Evolutionary conservation across 2,797 vertebrate species (phyloP).

Genomic region (Tenualosa ilisha): DNA sequence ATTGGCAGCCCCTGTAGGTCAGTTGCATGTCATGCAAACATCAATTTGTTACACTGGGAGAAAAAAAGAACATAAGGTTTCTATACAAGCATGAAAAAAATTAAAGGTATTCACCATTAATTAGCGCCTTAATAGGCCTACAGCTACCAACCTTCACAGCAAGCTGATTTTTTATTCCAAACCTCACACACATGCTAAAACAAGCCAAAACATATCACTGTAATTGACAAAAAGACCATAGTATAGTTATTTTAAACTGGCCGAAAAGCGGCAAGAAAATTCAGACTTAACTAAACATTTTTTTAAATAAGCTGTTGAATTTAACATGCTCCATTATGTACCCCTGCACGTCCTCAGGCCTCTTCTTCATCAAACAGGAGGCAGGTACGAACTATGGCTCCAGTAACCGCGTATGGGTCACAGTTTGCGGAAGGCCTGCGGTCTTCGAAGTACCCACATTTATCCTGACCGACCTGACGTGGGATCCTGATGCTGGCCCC

Average conservation of each 20-base stretch:
- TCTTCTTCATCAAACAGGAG: conserved; percentile 68
- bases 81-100: background rate
- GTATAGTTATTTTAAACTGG: background rate
- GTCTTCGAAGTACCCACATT: conserved; percentile 85
- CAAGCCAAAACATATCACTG: too few species aligned
- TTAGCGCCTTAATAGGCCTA: background rate
- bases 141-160: background rate
- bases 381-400: conserved; percentile 75
- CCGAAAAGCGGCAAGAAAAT: background rate
- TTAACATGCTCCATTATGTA: background rate
- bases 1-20: too few species aligned
- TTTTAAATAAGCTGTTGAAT: background rate
- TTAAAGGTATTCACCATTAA: background rate
- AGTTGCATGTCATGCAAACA: too few species aligned
- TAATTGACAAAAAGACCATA: background rate
- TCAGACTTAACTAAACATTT: background rate
- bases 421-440: conserved; percentile 86
- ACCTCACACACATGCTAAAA: too few species aligned
- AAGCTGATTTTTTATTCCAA: too few species aligned
- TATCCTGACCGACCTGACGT: conserved; percentile 76
- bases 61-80: background rate
- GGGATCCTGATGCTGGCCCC: conserved; percentile 85
- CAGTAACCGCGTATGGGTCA: conserved; percentile 82
- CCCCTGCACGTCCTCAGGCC: background rate
- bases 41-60: too few species aligned